These are phyloP conservation scores for Sinhomidia bicolor DNA, from an alignment of 2,888 invertebrate genomes.

Conservation along the genomic window DNA sequence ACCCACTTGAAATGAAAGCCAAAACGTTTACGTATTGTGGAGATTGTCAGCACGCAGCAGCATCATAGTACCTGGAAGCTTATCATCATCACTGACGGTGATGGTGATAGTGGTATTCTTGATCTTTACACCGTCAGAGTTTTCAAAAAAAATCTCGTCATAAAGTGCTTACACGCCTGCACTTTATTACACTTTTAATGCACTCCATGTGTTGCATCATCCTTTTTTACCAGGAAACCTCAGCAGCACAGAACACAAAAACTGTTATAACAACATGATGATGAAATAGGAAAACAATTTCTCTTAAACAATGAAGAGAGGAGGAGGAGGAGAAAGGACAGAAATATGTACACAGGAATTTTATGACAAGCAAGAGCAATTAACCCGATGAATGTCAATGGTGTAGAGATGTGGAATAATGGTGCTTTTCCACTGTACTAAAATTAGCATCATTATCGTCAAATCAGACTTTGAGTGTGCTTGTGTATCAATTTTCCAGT, in stretches of 20 bases:
- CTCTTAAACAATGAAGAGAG: too few species aligned
- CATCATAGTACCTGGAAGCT: slow-evolving; percentile 20
- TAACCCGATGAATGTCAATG: neutral
- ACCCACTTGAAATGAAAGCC: slow-evolving; percentile 8
- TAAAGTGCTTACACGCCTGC: slow-evolving; percentile 11
- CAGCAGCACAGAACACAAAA: too few species aligned
- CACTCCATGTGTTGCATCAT: slow-evolving; percentile 6
- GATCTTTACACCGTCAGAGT: neutral
- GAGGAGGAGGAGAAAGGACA: neutral
- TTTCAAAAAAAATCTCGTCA: neutral
- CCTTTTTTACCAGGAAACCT: neutral
- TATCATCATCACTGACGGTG: neutral
- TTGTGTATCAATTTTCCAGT: neutral
- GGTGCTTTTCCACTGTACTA: slow-evolving; percentile 17
- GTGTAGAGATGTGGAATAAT: neutral
- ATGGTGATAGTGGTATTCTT: too few species aligned
- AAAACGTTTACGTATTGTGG: neutral
- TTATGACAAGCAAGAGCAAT: neutral
- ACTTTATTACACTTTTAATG: neutral
- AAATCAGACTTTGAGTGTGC: neutral
- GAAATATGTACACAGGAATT: neutral
- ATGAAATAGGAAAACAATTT: neutral
- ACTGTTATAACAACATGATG: neutral
- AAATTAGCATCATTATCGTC: neutral
- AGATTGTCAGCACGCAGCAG: neutral